phyloP scores from a whole-genome alignment of 2,113 vertebrate genomes.

The Carlito syrichta region DNA sequence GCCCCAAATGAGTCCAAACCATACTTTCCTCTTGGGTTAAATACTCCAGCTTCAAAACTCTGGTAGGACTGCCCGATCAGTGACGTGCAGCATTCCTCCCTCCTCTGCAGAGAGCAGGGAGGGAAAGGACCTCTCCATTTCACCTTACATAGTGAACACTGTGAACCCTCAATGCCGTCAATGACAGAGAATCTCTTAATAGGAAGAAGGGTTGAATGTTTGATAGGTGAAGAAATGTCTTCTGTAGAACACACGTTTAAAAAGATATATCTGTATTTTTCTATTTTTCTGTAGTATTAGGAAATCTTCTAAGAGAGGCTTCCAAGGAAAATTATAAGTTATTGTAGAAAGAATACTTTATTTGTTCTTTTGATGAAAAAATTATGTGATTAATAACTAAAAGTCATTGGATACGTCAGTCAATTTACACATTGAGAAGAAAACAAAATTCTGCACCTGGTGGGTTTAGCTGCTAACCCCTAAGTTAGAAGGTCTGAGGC shows the following conservation, averaged over 20 bases:
- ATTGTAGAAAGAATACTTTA: not conserved
- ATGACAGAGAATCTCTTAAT: not conserved
- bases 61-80: not conserved
- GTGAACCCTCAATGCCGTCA: not conserved
- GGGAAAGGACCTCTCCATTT: not conserved
- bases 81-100: not conserved
- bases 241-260: not conserved
- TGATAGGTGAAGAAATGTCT: not conserved
- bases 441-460: not conserved
- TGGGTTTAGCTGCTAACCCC: not conserved
- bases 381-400: not conserved
- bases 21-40: not conserved
- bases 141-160: not conserved
- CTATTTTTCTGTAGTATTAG: not conserved
- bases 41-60: not conserved
- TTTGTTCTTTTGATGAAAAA: slow-evolving; percentile 34
- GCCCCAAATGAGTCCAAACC: not conserved
- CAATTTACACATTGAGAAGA: not conserved
- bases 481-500: not conserved
- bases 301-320: not conserved
- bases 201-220: not conserved
- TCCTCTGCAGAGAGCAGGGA: not conserved
- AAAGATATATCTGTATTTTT: not conserved
- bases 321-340: slow-evolving; percentile 31
- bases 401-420: not conserved